Base-by-base conservation (phyloP, 2,113 vertebrate species). In the Smithornis capensis region DNA sequence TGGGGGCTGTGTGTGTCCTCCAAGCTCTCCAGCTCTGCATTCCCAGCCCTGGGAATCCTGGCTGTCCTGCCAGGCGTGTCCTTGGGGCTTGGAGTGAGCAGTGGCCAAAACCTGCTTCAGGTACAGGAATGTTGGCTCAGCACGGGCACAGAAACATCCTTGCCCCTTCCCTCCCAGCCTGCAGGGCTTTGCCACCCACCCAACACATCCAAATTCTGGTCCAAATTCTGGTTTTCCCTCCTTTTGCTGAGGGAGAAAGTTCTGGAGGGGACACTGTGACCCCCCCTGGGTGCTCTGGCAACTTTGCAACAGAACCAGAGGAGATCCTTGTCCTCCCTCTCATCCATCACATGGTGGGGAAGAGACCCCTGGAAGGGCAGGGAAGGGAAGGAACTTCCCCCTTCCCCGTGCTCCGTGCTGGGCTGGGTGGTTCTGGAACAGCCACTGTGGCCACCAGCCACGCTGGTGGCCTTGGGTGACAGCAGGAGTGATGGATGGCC, bases 141-240 rank as follows among this genome's bases (percentile, higher is more conserved):
- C 3, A 25, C 3, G 37, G 59, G 90, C 59, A 63, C 0, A 1
- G 63, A 50, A 53, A 5, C 12, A 1, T 55, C 87, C 38, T 21
- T 4, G 3, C 25, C 14, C 59, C 63, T 60, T 59, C 53, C 64
- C 44, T 50, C 35, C 45, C 16, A 4, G 1, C 50, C 1, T 40
- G 47, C 3, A 9, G 38, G 27, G 33, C 63, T 79, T 74, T 40
- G 53, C 68, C 12, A 6, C 22, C 56, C 10, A n/a, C n/a, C n/a
- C n/a, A 59, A 37, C 13, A 10, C 40, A 4, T 2, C 11, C 65
- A 24, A 55, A 50, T 14, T 28, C 24, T 3, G 16, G 0, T 2
- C 11, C 65, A 24, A 55, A 50, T 14, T 28, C 24, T 3, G 16
- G 0, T 14, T 45, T 71, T 50, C 14, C 31, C 19, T 57, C 23